Base-by-base conservation (phyloP, 92 coral and sea anemone genomes). In the Pocillopora meandrina region DNA sequence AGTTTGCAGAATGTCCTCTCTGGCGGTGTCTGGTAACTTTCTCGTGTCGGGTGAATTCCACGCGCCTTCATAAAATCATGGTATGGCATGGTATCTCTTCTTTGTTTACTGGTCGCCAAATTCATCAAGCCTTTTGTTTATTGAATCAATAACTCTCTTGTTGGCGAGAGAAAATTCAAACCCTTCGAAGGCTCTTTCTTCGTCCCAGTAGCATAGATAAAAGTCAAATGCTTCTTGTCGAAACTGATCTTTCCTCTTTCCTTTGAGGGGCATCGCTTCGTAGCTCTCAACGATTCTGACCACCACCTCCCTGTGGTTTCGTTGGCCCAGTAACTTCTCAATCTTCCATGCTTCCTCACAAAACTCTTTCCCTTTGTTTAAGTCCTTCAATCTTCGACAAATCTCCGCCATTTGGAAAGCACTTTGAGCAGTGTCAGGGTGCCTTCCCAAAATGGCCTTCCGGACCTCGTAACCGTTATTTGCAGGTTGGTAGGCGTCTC, bases 371-470 rank as follows among this genome's bases (percentile, higher is more conserved):
- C 90, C 94, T 70, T 88, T 62, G 2, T 81, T 75, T 13, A 3
- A 35, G 9, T 91, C 72, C n/a, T 56, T 74, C 12, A 81, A 75
- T 56, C 19, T 1, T 33, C 62, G 67, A 15, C 84, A 84, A 42
- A 70, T 80, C 14, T 75, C 71, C 5, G 91, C 94, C 86, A 91
- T 76, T 42, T 91, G 94, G 57, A 82, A 91, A 31, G 82, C 84
- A 58, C 94, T 91, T 10, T 87, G 74, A 9, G 82, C 78, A 0
- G 94, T 91, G 4, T 31, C 42, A 2, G 89, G 88, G 77, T 91
- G 89, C 1, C 52, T 85, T 9, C 94, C 94, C 17, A 91, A 87
- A 11, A 84, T 61, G 58, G 69, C 88, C 70, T 91, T 88, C 67
- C 94, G 75, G 9, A 91, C 76, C 42, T 65, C 35, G 58, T 83